Percentiles rank a stretch among this genome's conserved stretches.
Evolutionary conservation across 2,113 vertebrate species (phyloP).

Genomic region (Syngnathoides biaculeatus): DNA sequence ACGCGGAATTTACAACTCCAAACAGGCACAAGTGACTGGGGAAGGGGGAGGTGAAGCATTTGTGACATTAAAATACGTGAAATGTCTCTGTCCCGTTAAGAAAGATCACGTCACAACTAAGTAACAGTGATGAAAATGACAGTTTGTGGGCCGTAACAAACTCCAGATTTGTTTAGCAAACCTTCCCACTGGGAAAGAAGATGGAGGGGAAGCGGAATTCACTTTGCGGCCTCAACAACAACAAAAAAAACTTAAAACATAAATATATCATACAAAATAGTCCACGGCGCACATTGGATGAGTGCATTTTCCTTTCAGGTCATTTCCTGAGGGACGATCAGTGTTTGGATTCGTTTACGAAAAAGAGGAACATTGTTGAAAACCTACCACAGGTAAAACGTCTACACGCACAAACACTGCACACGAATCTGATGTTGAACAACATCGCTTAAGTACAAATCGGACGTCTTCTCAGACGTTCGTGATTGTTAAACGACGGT

Average conservation of each 20-base stretch:
- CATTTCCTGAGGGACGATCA: slow-evolving; percentile 27
- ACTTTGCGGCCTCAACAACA: not conserved
- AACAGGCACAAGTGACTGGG: slow-evolving; percentile 43
- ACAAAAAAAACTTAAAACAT: slow-evolving; percentile 16
- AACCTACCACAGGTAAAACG: slow-evolving; percentile 19
- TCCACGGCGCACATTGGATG: slow-evolving; percentile 6
- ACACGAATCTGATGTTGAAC: not conserved
- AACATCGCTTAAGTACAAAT: slow-evolving; percentile 5
- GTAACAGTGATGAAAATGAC: slow-evolving; percentile 4
- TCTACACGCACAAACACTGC: not conserved
- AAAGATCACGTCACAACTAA: slow-evolving; percentile 1
- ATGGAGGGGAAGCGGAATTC: not conserved
- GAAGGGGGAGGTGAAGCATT: not conserved
- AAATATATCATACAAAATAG: slow-evolving; percentile 32
- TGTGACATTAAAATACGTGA: not conserved
- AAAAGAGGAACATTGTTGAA: slow-evolving; percentile 19
- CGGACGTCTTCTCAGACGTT: slow-evolving; percentile 5
- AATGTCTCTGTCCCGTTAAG: slow-evolving; percentile 3
- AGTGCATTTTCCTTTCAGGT: not conserved
- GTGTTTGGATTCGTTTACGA: slow-evolving; percentile 25
- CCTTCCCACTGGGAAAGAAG: not conserved
- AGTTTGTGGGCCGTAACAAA: slow-evolving; percentile 58
- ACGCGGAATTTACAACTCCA: slow-evolving; percentile 54
- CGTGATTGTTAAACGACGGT: not conserved
- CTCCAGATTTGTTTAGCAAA: not conserved